Conservation (phyloP, 2,888 invertebrate species). For the Phyllotreta cruciferae region DNA sequence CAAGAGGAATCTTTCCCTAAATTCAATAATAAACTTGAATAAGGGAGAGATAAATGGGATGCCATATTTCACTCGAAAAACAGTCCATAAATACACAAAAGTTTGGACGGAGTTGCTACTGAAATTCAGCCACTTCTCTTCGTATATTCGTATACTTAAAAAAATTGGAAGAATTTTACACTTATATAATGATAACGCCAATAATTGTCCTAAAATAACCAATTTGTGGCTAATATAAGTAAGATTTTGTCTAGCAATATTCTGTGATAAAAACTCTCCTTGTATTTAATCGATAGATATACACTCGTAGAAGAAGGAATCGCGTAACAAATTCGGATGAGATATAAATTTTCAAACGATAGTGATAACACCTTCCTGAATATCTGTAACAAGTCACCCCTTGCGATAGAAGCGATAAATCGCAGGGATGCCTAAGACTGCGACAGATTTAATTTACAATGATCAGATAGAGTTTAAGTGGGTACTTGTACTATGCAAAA, state of each 20-base stretch:
- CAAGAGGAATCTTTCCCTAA: conserved; percentile 2
- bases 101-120: conserved; percentile 10
- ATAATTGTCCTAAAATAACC: no score
- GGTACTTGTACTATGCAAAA: conserved; percentile 19
- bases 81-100: conserved; percentile 16
- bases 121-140: conserved; percentile 2
- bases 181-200: no score
- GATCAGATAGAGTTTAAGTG: conserved; percentile 34
- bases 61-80: conserved; percentile 7
- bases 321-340: neutral
- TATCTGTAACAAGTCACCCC: conserved; percentile 14
- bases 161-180: no score
- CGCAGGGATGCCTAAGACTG: conserved; percentile 15
- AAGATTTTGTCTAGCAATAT: no score
- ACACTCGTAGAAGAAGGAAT: neutral
- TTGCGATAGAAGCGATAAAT: conserved; percentile 31
- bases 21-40: conserved; percentile 9
- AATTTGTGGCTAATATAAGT: no score
- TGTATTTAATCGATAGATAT: no score
- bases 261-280: neutral
- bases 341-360: neutral
- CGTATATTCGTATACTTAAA: neutral
- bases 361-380: conserved; percentile 10
- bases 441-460: conserved; percentile 37
- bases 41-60: conserved; percentile 1